Evolutionary conservation across 2,113 vertebrate species (phyloP).

Genomic region (Chaenocephalus aceratus): DNA sequence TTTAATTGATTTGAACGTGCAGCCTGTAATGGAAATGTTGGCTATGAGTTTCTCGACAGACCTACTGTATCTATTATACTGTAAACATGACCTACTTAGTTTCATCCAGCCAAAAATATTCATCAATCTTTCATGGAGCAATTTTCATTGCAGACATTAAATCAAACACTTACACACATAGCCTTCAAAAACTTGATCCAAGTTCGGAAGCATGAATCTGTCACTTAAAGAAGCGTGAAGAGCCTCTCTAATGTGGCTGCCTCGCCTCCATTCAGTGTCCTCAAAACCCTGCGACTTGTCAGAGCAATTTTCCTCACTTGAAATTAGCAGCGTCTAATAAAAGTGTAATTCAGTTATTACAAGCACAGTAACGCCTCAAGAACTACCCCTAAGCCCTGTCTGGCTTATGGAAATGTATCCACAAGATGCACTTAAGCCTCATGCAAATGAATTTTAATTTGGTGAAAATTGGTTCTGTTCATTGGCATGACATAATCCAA

Average conservation of each 20-base stretch:
- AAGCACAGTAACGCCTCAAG: constrained; percentile 64
- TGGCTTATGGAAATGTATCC: constrained; percentile 69
- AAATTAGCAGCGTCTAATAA: constrained; percentile 78
- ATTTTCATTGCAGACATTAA: constrained; percentile 31
- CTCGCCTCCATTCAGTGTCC: constrained; percentile 41
- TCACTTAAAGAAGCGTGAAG: constrained; percentile 44
- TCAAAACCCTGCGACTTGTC: constrained; percentile 59
- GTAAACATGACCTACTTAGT: constrained; percentile 56
- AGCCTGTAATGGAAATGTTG: background rate
- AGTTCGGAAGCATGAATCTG: constrained; percentile 42
- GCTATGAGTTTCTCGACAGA: background rate
- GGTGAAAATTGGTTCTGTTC: constrained; percentile 61
- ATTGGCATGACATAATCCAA: constrained; percentile 49
- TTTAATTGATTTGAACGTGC: no score
- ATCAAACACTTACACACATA: constrained; percentile 15
- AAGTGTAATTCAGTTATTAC: constrained; percentile 78
- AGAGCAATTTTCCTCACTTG: constrained; percentile 69
- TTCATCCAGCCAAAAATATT: constrained; percentile 34
- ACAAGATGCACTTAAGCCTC: constrained; percentile 60
- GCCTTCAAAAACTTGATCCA: constrained; percentile 36
- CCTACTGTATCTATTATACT: background rate
- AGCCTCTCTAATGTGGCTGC: constrained; percentile 31
- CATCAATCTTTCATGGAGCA: constrained; percentile 50
- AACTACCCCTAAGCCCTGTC: constrained; percentile 56
- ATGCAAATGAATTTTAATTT: constrained; percentile 75